phyloP scores from a whole-genome alignment of 2,797 vertebrate species.

The Sciurus carolinensis region DNA sequence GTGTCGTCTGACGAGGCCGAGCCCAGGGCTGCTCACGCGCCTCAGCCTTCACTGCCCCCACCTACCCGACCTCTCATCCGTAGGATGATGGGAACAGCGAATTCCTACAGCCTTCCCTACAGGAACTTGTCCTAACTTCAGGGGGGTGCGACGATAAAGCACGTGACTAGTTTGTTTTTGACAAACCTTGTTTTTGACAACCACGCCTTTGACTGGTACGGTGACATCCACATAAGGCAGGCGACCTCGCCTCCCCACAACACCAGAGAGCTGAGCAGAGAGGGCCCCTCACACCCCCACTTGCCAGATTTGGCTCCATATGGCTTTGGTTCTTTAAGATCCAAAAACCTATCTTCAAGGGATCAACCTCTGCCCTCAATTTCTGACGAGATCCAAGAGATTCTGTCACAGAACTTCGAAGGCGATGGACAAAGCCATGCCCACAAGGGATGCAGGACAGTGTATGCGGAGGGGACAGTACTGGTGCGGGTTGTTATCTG shows the following conservation, averaged over 20 bases:
- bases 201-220: neutral
- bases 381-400: neutral
- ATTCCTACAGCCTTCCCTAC: neutral
- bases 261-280: fast-evolving
- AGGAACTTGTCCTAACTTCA: neutral
- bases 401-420: neutral
- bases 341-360: neutral
- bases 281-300: fast-evolving
- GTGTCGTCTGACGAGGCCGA: neutral
- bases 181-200: neutral
- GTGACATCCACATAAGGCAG: fast-evolving
- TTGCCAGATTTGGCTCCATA: neutral
- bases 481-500: fast-evolving
- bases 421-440: fast-evolving
- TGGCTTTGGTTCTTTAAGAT: neutral
- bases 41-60: neutral
- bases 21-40: neutral
- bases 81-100: fast-evolving
- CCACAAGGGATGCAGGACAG: fast-evolving
- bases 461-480: fast-evolving
- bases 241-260: fast-evolving
- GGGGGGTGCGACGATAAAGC: fast-evolving
- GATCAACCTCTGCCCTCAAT: neutral
- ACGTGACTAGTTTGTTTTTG: neutral
- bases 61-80: fast-evolving